phyloP scores from a whole-genome alignment of 2,113 vertebrate genomes.

The Mola mola region DNA sequence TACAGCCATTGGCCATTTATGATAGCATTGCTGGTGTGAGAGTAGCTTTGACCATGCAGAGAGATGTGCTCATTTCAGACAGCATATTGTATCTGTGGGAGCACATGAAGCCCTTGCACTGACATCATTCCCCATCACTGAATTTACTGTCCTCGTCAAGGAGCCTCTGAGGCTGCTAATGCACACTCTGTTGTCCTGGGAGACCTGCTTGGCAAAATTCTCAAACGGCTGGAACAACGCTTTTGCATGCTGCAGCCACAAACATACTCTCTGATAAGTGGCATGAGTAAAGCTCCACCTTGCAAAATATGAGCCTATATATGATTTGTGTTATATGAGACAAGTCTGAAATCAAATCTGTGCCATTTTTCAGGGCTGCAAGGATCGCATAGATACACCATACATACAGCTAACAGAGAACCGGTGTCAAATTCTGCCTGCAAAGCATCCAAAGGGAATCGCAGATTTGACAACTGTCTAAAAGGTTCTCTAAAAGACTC shows the following conservation, averaged over 20 bases:
- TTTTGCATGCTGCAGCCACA: constrained; percentile 26
- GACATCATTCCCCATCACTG: constrained; percentile 49
- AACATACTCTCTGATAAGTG: constrained; percentile 6
- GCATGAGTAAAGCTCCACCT: constrained; percentile 19
- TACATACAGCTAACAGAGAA: not conserved
- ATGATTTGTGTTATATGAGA: not conserved
- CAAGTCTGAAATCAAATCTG: constrained; percentile 1
- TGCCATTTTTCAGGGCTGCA: not conserved
- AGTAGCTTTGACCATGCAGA: constrained; percentile 18
- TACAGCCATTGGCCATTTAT: not conserved
- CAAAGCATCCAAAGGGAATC: constrained; percentile 18
- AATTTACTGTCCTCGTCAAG: constrained; percentile 51
- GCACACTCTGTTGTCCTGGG: constrained; percentile 60
- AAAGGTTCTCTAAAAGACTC: constrained; percentile 28
- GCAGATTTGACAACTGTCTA: constrained; percentile 16
- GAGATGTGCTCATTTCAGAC: constrained; percentile 12
- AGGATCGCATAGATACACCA: not conserved
- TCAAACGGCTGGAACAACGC: constrained; percentile 37
- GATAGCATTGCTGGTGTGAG: not conserved
- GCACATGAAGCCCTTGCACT: constrained; percentile 39
- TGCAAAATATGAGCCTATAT: not conserved
- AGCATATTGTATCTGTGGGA: constrained; percentile 39
- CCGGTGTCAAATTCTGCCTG: not conserved
- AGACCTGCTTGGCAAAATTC: constrained; percentile 37
- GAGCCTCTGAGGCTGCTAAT: constrained; percentile 64